phyloP scores from a whole-genome alignment of 1,140 invertebrate genomes.

The Drosophila arawakana region DNA sequence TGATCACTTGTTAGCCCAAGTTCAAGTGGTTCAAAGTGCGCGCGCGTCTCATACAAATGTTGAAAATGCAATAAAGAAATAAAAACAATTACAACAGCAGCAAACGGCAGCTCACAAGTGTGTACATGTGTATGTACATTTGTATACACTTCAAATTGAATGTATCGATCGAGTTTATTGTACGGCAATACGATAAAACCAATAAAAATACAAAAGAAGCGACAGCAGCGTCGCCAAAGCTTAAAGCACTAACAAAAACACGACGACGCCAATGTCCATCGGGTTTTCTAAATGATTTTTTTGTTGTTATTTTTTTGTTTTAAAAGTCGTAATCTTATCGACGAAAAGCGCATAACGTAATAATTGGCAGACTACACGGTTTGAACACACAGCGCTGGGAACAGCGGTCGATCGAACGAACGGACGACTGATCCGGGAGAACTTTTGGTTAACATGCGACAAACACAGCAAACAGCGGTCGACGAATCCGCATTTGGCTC shows the following conservation, averaged over 20 bases:
- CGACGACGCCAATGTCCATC: slow-evolving; percentile 1
- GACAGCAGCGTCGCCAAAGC: neutral
- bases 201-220: slow-evolving; percentile 26
- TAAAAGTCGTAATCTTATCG: slow-evolving; percentile 42
- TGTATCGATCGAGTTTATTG: slow-evolving; percentile 58
- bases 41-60: slow-evolving; percentile 32
- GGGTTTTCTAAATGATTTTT: neutral
- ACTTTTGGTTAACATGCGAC: slow-evolving; percentile 19
- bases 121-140: no score
- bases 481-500: slow-evolving; percentile 1
- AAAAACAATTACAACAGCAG: slow-evolving; percentile 15
- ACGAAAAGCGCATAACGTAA: slow-evolving; percentile 21
- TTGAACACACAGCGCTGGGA: neutral
- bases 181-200: slow-evolving; percentile 51
- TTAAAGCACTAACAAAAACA: neutral
- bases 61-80: slow-evolving; percentile 51
- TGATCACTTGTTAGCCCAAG: slow-evolving; percentile 11
- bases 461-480: slow-evolving; percentile 3
- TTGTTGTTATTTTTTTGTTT: slow-evolving; percentile 9
- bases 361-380: slow-evolving; percentile 5
- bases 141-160: slow-evolving; percentile 18
- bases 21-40: slow-evolving; percentile 65
- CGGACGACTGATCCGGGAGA: neutral
- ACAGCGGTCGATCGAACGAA: neutral
- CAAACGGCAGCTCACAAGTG: slow-evolving; percentile 4